phyloP scores from a whole-genome alignment of 2,797 vertebrate genomes.

The Taeniopygia guttata region DNA sequence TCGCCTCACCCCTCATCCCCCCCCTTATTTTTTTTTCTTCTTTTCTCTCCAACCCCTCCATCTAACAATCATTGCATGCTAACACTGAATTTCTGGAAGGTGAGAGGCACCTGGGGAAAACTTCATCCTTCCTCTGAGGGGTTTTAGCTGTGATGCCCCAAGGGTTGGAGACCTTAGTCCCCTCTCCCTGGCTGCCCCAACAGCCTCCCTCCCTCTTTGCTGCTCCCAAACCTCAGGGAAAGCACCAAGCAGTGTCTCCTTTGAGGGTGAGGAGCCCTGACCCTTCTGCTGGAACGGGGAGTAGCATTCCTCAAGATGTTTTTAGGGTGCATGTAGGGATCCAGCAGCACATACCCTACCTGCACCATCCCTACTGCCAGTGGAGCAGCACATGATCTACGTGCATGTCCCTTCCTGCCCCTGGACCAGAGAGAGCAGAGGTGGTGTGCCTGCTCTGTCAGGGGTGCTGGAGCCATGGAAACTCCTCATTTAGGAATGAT shows the following conservation, averaged over 20 bases:
- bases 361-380: neutral
- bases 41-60: neutral
- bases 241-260: neutral
- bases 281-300: neutral
- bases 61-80: neutral
- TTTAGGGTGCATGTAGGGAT: fast-evolving
- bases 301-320: neutral
- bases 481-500: neutral
- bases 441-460: neutral
- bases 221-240: neutral
- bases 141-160: neutral
- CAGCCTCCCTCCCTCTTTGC: neutral
- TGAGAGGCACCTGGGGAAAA: neutral
- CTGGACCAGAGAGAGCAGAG: neutral
- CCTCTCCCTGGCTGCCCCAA: neutral
- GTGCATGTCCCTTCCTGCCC: neutral
- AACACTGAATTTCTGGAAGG: neutral
- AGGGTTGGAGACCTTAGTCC: fast-evolving
- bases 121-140: neutral
- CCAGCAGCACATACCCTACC: fast-evolving
- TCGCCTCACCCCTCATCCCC: fast-evolving
- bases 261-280: neutral
- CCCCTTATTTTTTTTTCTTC: fast-evolving
- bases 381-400: fast-evolving
- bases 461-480: neutral